Conservation (phyloP, 30 jellyfish, hydroid and myxozoan genomes). For the Hydractinia echinata region DNA sequence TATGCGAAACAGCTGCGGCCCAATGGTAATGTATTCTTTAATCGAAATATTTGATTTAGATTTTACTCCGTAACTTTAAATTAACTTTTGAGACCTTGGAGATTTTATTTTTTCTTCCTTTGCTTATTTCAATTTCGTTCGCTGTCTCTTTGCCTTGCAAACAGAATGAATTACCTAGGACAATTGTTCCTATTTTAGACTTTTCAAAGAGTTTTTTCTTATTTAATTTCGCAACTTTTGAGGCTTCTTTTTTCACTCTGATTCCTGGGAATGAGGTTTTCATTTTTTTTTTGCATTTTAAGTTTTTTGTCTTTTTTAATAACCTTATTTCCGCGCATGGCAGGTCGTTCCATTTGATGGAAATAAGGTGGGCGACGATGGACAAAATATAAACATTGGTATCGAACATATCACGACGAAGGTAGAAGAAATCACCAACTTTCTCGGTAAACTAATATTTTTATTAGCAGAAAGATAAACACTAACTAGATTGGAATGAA, state of each 20-base stretch:
- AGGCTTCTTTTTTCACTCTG: too few relatives aligned
- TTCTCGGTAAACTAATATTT: slow-evolving; percentile 21
- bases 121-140: not conserved
- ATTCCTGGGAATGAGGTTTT: too few relatives aligned
- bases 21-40: slow-evolving; percentile 11
- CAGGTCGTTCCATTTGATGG: slow-evolving; percentile 28
- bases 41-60: not conserved
- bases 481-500: too few relatives aligned
- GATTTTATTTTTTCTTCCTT: not conserved
- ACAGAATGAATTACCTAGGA: too few relatives aligned
- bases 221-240: too few relatives aligned
- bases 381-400: slow-evolving; percentile 11
- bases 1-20: slow-evolving; percentile 31
- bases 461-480: not conserved
- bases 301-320: too few relatives aligned
- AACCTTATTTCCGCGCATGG: not conserved
- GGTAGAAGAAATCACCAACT: slow-evolving; percentile 23
- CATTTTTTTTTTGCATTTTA: too few relatives aligned
- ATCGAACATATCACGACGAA: slow-evolving; percentile 29
- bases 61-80: not conserved
- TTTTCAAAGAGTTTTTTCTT: too few relatives aligned
- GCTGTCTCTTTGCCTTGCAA: not conserved
- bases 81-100: not conserved
- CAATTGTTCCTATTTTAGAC: too few relatives aligned
- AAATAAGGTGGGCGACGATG: slow-evolving; percentile 19